phyloP scores from a whole-genome alignment of 2,888 invertebrate species.

The Bibio marci region DNA sequence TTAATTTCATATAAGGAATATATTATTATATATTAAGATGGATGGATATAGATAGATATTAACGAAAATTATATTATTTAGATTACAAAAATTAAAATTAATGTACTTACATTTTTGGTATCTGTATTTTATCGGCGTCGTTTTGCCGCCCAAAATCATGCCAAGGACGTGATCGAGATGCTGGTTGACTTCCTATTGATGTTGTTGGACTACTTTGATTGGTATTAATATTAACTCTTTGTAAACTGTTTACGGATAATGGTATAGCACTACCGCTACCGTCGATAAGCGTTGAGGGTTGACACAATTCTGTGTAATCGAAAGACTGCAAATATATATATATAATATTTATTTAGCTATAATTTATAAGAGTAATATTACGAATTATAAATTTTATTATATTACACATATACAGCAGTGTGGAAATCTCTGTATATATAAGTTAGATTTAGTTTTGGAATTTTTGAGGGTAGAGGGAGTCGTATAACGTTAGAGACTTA shows the following conservation, averaged over 20 bases:
- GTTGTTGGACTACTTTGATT: conserved; percentile 30
- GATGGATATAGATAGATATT: too few species aligned
- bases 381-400: neutral
- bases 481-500: too few species aligned
- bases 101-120: conserved; percentile 89
- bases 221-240: conserved; percentile 32
- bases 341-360: neutral
- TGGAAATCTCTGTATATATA: too few species aligned
- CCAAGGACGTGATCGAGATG: conserved; percentile 71
- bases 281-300: conserved; percentile 37
- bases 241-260: conserved; percentile 32
- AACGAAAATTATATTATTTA: too few species aligned
- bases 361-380: neutral
- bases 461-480: too few species aligned
- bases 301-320: conserved; percentile 84
- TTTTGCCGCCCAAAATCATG: conserved; percentile 88
- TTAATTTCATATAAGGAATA: too few species aligned
- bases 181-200: conserved; percentile 40
- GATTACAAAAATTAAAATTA: too few species aligned
- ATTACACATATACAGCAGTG: too few species aligned
- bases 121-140: conserved; percentile 91
- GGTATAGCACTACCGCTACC: conserved; percentile 35
- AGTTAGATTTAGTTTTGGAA: too few species aligned
- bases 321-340: conserved; percentile 47
- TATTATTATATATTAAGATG: too few species aligned